phyloP scores from a whole-genome alignment of 2,888 invertebrate species.

The Drosophila pseudotakahashii region DNA sequence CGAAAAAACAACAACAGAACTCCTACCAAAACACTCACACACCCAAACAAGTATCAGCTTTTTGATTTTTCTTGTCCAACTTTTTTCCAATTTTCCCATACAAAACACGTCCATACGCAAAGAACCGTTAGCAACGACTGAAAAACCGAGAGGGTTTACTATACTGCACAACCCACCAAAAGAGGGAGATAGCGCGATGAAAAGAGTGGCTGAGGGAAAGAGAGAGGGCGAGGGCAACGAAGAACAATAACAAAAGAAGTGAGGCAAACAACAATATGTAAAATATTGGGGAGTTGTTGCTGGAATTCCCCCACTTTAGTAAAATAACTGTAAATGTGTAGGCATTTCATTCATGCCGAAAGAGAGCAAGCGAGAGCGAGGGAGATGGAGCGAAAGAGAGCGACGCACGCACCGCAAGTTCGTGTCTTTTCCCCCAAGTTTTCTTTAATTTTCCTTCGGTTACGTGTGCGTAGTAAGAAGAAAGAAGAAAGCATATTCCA shows the following conservation, averaged over 20 bases:
- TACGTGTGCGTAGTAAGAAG: slow-evolving; percentile 67
- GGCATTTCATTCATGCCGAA: slow-evolving; percentile 75
- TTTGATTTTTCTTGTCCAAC: background rate
- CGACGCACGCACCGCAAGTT: slow-evolving; percentile 67
- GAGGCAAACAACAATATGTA: slow-evolving; percentile 61
- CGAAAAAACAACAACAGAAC: slow-evolving; percentile 24
- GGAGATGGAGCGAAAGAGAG: slow-evolving; percentile 28
- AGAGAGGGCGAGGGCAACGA: slow-evolving; percentile 5
- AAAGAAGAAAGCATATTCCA: slow-evolving; percentile 62
- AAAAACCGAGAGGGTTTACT: slow-evolving; percentile 33
- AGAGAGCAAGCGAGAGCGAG: slow-evolving; percentile 17
- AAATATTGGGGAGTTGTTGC: slow-evolving; percentile 58
- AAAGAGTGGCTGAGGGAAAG: background rate
- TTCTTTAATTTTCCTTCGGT: slow-evolving; percentile 33
- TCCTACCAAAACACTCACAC: slow-evolving; percentile 19
- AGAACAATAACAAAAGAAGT: slow-evolving; percentile 37
- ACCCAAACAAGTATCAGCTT: slow-evolving; percentile 55
- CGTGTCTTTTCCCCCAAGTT: slow-evolving; percentile 23
- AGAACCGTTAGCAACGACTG: slow-evolving; percentile 84
- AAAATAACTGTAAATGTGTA: slow-evolving; percentile 77
- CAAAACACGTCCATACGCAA: slow-evolving; percentile 83
- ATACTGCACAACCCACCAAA: slow-evolving; percentile 23
- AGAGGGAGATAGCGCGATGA: background rate
- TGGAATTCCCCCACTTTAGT: slow-evolving; percentile 41
- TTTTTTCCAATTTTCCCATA: slow-evolving; percentile 19